Percentiles rank a stretch among this genome's conserved stretches.
Conservation (phyloP, 2,888 invertebrate species). For the Erebia aethiops region DNA sequence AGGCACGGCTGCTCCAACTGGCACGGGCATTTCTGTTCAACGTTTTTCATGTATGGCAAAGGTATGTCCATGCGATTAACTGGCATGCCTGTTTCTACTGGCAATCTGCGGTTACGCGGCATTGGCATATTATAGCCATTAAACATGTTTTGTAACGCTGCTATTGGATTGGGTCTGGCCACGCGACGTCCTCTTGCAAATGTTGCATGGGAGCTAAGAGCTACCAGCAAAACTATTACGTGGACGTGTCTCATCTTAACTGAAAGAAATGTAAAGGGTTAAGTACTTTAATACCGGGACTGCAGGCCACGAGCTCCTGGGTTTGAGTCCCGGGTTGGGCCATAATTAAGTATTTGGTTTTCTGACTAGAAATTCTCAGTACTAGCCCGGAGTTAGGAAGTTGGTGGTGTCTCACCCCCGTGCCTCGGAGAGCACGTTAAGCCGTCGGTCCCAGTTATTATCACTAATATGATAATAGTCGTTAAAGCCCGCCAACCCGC, state of each 20-base stretch:
- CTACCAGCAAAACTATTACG: constrained; percentile 25
- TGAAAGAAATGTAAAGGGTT: not conserved
- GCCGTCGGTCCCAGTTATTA: no score
- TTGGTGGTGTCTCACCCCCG: no score
- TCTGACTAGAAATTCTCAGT: no score
- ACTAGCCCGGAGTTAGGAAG: no score
- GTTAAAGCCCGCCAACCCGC: no score
- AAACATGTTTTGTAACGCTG: constrained; percentile 49
- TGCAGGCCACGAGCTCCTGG: no score
- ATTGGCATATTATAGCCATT: constrained; percentile 46
- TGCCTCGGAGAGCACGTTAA: no score
- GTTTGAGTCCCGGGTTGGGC: no score
- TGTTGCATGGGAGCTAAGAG: constrained; percentile 19
- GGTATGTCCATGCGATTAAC: constrained; percentile 10
- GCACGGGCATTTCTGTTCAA: constrained; percentile 28
- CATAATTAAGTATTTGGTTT: no score
- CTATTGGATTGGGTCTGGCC: constrained; percentile 35
- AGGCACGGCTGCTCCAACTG: constrained; percentile 18
- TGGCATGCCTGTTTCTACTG: constrained; percentile 33
- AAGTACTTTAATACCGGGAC: not conserved
- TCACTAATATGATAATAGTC: no score
- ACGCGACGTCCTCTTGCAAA: constrained; percentile 34
- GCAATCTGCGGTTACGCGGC: constrained; percentile 27
- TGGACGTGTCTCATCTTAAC: constrained; percentile 32
- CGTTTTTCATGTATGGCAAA: constrained; percentile 23